Evolutionary conservation across 2,113 vertebrate species (phyloP).

Genomic region (Microtus oregoni): DNA sequence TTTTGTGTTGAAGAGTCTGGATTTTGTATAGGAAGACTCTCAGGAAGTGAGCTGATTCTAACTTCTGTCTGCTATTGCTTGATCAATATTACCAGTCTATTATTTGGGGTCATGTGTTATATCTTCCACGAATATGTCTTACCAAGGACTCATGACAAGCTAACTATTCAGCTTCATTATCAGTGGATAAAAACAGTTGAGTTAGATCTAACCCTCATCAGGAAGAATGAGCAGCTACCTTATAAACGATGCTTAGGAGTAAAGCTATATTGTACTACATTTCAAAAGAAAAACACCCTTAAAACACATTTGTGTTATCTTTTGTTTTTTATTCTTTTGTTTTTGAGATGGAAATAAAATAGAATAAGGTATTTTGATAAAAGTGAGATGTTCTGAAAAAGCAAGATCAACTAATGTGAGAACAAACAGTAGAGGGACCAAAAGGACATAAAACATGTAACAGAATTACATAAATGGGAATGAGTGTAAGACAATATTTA

Average conservation of each 20-base stretch:
- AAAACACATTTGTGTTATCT: background rate
- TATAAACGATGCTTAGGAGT: background rate
- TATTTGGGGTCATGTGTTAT: background rate
- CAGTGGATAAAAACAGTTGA: background rate
- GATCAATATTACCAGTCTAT: background rate
- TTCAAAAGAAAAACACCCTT: background rate
- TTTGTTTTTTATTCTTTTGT: background rate
- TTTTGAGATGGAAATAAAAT: conserved; percentile 28
- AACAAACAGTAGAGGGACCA: background rate
- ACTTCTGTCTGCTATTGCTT: background rate
- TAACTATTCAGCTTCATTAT: background rate
- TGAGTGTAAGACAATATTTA: background rate
- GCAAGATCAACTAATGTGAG: background rate
- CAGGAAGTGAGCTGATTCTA: background rate
- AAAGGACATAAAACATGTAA: background rate
- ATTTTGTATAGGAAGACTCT: background rate
- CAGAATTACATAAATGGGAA: background rate
- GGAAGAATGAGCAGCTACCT: background rate
- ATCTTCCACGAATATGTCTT: background rate
- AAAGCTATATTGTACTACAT: background rate
- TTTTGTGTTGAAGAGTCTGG: background rate
- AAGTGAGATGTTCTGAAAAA: background rate
- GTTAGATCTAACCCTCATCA: background rate
- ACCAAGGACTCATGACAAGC: background rate
- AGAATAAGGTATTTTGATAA: background rate